Conservation (phyloP, 2,113 vertebrate genomes). For the Laterallus jamaicensis region DNA sequence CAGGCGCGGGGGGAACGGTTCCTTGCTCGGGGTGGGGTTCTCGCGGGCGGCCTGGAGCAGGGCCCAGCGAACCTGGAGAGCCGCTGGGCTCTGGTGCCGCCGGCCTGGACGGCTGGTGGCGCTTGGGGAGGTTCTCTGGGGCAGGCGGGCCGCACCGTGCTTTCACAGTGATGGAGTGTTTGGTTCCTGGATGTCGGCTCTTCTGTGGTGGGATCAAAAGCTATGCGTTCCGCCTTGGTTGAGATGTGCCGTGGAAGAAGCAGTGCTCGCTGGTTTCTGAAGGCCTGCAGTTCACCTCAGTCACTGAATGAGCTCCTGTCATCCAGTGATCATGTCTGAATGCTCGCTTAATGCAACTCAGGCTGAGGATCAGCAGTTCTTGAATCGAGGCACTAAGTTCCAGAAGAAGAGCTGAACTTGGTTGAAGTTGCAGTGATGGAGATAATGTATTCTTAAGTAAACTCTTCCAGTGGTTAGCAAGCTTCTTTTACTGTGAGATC, state of each 20-base stretch:
- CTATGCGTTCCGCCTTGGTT: rapidly evolving
- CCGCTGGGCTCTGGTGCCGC: rapidly evolving
- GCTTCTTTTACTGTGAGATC: not conserved
- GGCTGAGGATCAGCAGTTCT: too few relatives aligned
- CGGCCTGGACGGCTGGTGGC: rapidly evolving
- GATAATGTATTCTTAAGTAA: not conserved
- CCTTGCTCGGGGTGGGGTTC: too few relatives aligned
- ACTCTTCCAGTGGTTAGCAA: rapidly evolving
- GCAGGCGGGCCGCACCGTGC: rapidly evolving
- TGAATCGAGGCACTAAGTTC: rapidly evolving
- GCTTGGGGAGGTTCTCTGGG: rapidly evolving
- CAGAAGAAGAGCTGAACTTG: not conserved
- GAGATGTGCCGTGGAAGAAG: rapidly evolving
- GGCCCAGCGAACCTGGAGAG: rapidly evolving
- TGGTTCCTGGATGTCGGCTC: rapidly evolving
- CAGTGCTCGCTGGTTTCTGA: rapidly evolving
- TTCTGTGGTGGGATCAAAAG: rapidly evolving
- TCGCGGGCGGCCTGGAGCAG: rapidly evolving
- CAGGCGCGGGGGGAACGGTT: too few relatives aligned
- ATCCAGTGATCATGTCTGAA: rapidly evolving
- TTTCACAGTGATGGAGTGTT: rapidly evolving
- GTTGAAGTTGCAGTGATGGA: not conserved
- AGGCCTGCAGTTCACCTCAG: rapidly evolving
- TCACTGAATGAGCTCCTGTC: too few relatives aligned
- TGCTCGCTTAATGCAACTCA: rapidly evolving